These are phyloP conservation scores for Drosophila parabipectinata DNA, from an alignment of 1,140 invertebrate genomes.

Conservation along the genomic window DNA sequence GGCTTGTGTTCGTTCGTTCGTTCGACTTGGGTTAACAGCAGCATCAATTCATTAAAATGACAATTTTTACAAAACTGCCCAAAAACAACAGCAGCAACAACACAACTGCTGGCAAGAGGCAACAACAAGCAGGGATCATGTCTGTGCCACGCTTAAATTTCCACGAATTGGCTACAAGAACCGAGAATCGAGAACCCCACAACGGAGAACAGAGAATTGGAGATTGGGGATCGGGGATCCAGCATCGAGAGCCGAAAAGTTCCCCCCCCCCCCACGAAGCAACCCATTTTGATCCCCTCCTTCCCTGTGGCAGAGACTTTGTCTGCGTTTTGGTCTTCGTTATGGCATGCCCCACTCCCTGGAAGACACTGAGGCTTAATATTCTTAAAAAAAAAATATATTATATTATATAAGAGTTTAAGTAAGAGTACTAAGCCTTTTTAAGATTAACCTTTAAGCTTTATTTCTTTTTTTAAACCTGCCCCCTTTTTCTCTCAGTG, in stretches of 20 bases:
- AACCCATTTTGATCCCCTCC: constrained; percentile 13
- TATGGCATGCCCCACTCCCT: constrained; percentile 30
- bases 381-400: background rate
- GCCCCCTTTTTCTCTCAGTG: background rate
- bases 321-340: constrained; percentile 40
- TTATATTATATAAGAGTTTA: too few relatives aligned
- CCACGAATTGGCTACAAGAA: constrained; percentile 82
- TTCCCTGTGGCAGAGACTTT: constrained; percentile 36
- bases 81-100: constrained; percentile 73
- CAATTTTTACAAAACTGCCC: constrained; percentile 82
- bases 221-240: constrained; percentile 4
- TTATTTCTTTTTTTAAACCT: background rate
- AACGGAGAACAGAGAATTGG: constrained; percentile 22
- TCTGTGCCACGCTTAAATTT: constrained; percentile 82
- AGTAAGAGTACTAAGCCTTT: too few relatives aligned
- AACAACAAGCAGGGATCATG: constrained; percentile 77
- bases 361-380: constrained; percentile 1
- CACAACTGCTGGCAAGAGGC: constrained; percentile 38
- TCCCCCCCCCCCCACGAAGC: constrained; percentile 19
- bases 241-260: constrained; percentile 11
- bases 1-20: constrained; percentile 22
- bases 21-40: constrained; percentile 72
- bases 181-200: constrained; percentile 39
- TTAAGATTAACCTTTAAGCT: too few relatives aligned
- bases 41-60: constrained; percentile 83